phyloP scores from a whole-genome alignment of 2,113 vertebrate genomes.

The Phyllopteryx taeniolatus region DNA sequence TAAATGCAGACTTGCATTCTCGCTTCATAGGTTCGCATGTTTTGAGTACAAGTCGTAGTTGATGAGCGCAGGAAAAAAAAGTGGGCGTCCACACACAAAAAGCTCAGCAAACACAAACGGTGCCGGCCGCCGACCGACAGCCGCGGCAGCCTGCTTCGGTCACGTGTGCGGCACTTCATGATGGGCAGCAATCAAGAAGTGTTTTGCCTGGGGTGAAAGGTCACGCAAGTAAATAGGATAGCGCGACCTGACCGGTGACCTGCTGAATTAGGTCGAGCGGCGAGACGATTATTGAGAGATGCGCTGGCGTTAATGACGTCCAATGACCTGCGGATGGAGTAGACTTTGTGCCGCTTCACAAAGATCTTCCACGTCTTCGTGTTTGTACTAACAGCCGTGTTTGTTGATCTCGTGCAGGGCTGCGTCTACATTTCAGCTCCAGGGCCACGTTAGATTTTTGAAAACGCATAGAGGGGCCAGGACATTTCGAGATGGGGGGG shows the following conservation, averaged over 20 bases:
- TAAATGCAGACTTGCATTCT: too few species aligned
- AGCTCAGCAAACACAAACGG: too few species aligned
- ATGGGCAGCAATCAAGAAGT: constrained; percentile 11
- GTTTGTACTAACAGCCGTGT: not conserved
- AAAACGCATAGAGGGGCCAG: too few species aligned
- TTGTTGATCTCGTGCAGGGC: not conserved
- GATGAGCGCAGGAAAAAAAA: too few species aligned
- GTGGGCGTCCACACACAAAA: too few species aligned
- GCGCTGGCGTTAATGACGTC: constrained; percentile 23
- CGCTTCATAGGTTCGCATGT: too few species aligned
- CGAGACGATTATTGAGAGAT: constrained; percentile 23
- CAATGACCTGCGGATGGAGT: constrained; percentile 12
- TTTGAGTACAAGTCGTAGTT: too few species aligned
- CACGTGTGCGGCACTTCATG: too few species aligned
- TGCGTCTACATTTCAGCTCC: not conserved
- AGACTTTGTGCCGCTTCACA: constrained; percentile 6
- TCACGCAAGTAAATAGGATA: constrained; percentile 19
- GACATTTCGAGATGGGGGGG: too few species aligned
- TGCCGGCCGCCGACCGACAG: too few species aligned
- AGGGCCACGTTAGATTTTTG: too few species aligned
- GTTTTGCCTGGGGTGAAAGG: constrained; percentile 12
- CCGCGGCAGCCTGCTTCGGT: too few species aligned
- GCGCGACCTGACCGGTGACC: constrained; percentile 28
- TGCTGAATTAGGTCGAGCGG: constrained; percentile 31
- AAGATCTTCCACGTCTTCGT: not conserved